A percentile compares a stretch with the other conserved stretches of the same genome.
phyloP scores from a whole-genome alignment of 64 coral and sea anemone genomes.

The Platygyra sinensis region DNA sequence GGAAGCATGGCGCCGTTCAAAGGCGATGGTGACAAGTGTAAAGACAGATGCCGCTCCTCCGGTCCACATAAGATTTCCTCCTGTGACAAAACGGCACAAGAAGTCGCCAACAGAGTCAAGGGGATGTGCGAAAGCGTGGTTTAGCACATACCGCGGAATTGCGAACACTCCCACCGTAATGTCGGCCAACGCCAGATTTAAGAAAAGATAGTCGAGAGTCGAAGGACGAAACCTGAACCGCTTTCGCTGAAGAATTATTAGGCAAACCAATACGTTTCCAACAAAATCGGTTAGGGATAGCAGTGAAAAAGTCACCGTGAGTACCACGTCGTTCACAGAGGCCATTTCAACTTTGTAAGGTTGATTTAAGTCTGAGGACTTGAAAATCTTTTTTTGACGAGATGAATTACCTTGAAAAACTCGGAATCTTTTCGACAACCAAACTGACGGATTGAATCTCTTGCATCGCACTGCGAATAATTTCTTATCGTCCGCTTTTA shows the following conservation, averaged over 20 bases:
- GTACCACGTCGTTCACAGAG: not conserved
- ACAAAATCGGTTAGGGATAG: conserved; percentile 11
- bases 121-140: not conserved
- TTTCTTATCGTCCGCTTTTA: no score
- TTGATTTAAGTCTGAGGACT: not conserved
- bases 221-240: conserved; percentile 25
- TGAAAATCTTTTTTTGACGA: not conserved
- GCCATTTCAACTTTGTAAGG: not conserved
- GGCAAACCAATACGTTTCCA: conserved; percentile 26
- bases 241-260: conserved; percentile 34
- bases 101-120: not conserved
- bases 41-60: conserved; percentile 29
- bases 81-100: conserved; percentile 29
- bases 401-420: not conserved
- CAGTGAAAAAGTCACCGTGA: not conserved
- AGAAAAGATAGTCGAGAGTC: conserved; percentile 32
- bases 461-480: no score
- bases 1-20: conserved; percentile 13
- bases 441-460: no score
- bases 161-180: conserved; percentile 15
- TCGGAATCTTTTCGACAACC: no score
- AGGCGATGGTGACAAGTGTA: conserved; percentile 20
- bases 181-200: conserved; percentile 23
- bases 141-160: conserved; percentile 19
- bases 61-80: conserved; percentile 47